Base-by-base conservation (phyloP, 1,140 invertebrate genomes). In the Drosophila tsacasi region DNA sequence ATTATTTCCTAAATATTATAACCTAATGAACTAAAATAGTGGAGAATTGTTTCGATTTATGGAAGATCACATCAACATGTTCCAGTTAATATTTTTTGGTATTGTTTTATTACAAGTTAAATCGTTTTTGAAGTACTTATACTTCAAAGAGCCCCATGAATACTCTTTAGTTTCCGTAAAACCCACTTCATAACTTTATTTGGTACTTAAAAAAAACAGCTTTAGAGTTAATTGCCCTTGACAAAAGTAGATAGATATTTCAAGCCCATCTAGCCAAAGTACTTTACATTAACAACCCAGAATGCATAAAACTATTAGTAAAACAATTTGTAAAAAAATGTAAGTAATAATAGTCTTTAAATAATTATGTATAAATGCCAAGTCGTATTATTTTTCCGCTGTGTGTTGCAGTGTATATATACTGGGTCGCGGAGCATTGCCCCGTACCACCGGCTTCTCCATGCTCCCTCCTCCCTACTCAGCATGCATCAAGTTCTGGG, bases 371-470 rank as follows among this genome's bases (percentile, higher is more conserved):
- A 19, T 10, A 30, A 10, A 25, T 25, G 7, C 9, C 10, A 23
- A 15, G 5, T 10, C 9, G 3, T 17, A 10, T 58, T 0, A 1
- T 12, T 66, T 66, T 65, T 21, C 2, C 6, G 15, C 64, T 27
- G 64, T 66, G 64, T 66, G n/a, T 13, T 46, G 39, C 64, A 66
- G n/a, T 27, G n/a, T n/a, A n/a, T n/a, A n/a, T n/a, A 65, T 67
- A 67, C 46, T 66, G 37, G 47, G 62, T 50, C 42, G 63, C 27
- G 19, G 67, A 55, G 49, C 63, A 71, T 27, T 71, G 67, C 62
- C 67, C 67, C 63, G 35, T 32, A 32, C 27, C 57, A 23, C 12
- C n/a, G 30, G 27, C 57, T 63, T n/a, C 64, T 27, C 58, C 23
- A 6, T 12, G 19, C n/a, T 6, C 42, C 21, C 30, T 25, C 15